Conservation (phyloP, 2,113 vertebrate genomes). For the Tragelaphus buxtoni region DNA sequence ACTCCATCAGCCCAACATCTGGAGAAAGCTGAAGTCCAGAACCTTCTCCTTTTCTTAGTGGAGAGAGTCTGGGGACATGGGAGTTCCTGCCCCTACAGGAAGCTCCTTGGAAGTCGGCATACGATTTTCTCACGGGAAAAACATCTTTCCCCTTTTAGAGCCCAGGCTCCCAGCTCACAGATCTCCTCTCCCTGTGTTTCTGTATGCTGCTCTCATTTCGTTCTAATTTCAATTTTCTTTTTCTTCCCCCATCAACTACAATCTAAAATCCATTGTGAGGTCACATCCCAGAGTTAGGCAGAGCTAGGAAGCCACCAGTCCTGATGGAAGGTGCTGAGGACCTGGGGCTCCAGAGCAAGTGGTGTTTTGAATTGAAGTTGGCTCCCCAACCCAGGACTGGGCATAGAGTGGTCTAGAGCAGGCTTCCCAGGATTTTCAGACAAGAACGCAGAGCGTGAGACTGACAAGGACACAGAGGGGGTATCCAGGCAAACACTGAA, state of each 20-base stretch:
- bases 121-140: constrained; percentile 75
- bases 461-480: neutral
- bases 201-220: constrained; percentile 8
- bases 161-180: neutral
- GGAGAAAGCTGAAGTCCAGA: neutral
- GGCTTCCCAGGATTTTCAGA: neutral
- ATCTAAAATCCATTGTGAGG: neutral
- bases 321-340: neutral
- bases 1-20: neutral
- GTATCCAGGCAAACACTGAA: neutral
- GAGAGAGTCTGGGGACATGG: neutral
- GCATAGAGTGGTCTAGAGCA: neutral
- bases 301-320: neutral
- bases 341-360: neutral
- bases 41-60: neutral
- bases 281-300: neutral
- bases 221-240: constrained; percentile 31
- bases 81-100: constrained; percentile 27
- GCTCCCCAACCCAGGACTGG: neutral
- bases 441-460: neutral
- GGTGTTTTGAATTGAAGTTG: neutral
- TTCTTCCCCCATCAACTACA: neutral
- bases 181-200: neutral
- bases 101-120: neutral
- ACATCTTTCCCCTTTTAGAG: neutral